phyloP scores from a whole-genome alignment of 92 coral and sea anemone genomes.

The Pocillopora meandrina region DNA sequence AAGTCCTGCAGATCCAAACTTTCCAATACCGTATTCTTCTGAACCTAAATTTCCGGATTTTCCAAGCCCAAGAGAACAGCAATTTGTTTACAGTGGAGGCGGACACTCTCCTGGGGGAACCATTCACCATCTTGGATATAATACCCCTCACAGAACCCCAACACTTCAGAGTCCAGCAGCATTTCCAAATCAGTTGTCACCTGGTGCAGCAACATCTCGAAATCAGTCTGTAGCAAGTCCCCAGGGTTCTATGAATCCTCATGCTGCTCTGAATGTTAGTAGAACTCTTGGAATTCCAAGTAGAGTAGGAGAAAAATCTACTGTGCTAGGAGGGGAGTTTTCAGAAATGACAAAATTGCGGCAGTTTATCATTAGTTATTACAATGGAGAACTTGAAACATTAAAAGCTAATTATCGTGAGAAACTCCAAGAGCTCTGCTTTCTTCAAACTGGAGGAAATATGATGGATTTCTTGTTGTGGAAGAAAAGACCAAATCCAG shows the following conservation, averaged over 20 bases:
- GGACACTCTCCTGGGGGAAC: constrained; percentile 89
- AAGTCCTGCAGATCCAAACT: constrained; percentile 86
- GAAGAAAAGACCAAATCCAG: constrained; percentile 84
- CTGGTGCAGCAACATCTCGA: constrained; percentile 64
- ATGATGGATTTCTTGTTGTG: constrained; percentile 83
- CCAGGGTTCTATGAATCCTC: constrained; percentile 69
- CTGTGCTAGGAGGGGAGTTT: constrained; percentile 73
- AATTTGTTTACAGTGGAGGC: constrained; percentile 55
- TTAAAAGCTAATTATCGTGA: constrained; percentile 81
- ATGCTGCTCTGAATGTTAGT: constrained; percentile 52
- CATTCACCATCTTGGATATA: constrained; percentile 88
- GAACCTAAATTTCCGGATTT: constrained; percentile 69
- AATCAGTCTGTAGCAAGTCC: constrained; percentile 64
- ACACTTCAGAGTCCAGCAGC: constrained; percentile 82
- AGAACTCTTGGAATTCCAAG: constrained; percentile 57
- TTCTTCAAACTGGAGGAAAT: constrained; percentile 93
- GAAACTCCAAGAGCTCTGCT: constrained; percentile 89
- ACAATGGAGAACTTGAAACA: constrained; percentile 78
- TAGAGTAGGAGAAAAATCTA: constrained; percentile 59
- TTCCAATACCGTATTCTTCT: constrained; percentile 75
- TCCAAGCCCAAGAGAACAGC: constrained; percentile 73
- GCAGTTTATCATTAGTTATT: constrained; percentile 85
- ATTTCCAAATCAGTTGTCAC: constrained; percentile 76
- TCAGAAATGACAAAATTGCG: constrained; percentile 82
- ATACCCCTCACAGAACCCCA: constrained; percentile 64